A percentile compares a stretch with the other conserved stretches of the same genome.
Evolutionary conservation across 1,140 invertebrate species (phyloP).

Genomic region (Drosophila nasuta): DNA sequence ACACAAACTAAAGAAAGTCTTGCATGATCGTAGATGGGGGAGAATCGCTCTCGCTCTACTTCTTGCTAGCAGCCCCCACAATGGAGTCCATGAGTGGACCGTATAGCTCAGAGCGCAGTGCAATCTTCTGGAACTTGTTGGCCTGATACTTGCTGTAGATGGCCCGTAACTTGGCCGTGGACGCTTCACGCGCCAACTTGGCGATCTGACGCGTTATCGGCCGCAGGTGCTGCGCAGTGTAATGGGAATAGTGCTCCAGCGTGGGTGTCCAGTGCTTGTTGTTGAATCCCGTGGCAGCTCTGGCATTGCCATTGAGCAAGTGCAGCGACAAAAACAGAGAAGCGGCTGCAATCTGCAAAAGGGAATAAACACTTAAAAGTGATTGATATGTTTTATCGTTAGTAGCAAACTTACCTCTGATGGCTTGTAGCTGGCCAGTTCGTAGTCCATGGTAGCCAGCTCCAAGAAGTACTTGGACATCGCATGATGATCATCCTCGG

Average conservation of each 20-base stretch:
- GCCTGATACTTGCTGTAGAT: slow-evolving; percentile 88
- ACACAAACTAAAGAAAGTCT: background rate
- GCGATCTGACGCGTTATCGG: slow-evolving; percentile 88
- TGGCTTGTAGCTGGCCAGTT: slow-evolving; percentile 92
- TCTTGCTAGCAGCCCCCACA: slow-evolving; percentile 49
- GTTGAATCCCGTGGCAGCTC: slow-evolving; percentile 76
- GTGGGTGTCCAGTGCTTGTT: slow-evolving; percentile 87
- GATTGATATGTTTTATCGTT: background rate
- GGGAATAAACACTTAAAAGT: background rate
- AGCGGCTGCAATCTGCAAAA: slow-evolving; percentile 85
- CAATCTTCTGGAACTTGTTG: slow-evolving; percentile 87
- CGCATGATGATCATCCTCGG: slow-evolving; percentile 90
- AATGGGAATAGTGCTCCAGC: slow-evolving; percentile 88
- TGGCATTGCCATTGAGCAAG: slow-evolving; percentile 84
- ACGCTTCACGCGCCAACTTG: slow-evolving; percentile 86
- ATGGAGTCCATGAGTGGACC: slow-evolving; percentile 80
- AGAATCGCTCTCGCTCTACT: slow-evolving; percentile 26
- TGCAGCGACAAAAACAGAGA: slow-evolving; percentile 86
- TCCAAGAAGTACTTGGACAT: slow-evolving; percentile 98
- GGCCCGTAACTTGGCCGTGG: slow-evolving; percentile 87
- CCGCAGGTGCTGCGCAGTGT: slow-evolving; percentile 86
- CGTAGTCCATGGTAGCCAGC: slow-evolving; percentile 92
- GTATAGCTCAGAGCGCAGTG: slow-evolving; percentile 87
- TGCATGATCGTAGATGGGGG: background rate
- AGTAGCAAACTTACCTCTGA: slow-evolving; percentile 86